phyloP scores from a whole-genome alignment of 1,140 invertebrate species.

The Lepidostoma basale region DNA sequence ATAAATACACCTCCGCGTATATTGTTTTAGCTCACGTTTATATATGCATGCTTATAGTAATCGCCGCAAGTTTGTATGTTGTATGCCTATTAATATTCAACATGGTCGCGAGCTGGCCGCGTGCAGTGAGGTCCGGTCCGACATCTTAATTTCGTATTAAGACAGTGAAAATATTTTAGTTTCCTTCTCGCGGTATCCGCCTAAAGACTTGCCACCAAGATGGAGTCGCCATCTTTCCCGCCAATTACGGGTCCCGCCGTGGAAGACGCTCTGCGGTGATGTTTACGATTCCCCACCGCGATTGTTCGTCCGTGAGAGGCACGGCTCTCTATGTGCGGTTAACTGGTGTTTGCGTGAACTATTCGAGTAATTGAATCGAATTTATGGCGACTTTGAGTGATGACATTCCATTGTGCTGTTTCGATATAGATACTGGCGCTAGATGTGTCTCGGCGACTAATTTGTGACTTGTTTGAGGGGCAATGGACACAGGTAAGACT shows the following conservation, averaged over 20 bases:
- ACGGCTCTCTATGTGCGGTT: neutral
- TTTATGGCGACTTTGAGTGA: conserved; percentile 9
- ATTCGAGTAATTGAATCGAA: conserved; percentile 16
- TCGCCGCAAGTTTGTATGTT: conserved; percentile 46
- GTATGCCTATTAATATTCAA: conserved; percentile 47
- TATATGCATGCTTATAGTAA: conserved; percentile 40
- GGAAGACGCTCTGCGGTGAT: conserved; percentile 3
- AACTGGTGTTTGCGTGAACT: conserved; percentile 12
- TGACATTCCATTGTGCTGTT: conserved; percentile 22
- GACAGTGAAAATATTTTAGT: conserved; percentile 43
- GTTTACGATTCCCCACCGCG: conserved; percentile 8
- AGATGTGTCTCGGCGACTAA: neutral
- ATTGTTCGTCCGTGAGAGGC: neutral
- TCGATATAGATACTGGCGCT: neutral
- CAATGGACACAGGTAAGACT: neutral
- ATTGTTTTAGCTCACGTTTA: conserved; percentile 23
- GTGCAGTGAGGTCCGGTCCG: conserved; percentile 25
- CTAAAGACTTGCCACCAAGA: conserved; percentile 8
- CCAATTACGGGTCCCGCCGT: neutral
- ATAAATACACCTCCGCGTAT: conserved; percentile 33
- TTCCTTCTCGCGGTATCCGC: conserved; percentile 14
- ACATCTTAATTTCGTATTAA: conserved; percentile 45
- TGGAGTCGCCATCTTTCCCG: neutral
- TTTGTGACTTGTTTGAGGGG: neutral
- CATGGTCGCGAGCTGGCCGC: conserved; percentile 42